Evolutionary conservation across 2,113 vertebrate species (phyloP).

Genomic region (Bubalus kerabau): DNA sequence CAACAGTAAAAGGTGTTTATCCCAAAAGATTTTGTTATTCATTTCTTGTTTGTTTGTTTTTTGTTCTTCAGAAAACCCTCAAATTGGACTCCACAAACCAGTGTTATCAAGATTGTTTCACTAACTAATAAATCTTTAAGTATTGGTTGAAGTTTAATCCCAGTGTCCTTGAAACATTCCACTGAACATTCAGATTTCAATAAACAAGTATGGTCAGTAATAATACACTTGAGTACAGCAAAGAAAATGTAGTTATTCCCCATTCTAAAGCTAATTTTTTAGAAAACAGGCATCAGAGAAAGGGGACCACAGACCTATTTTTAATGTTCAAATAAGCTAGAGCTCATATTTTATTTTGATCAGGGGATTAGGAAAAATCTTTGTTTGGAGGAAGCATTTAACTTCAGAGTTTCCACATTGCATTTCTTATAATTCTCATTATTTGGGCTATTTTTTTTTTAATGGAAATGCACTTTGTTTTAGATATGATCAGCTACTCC

Average conservation of each 20-base stretch:
- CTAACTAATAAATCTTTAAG: slow-evolving; percentile 67
- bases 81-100: slow-evolving; percentile 27
- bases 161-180: slow-evolving; percentile 69
- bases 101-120: slow-evolving; percentile 66
- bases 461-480: background rate
- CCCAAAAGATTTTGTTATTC: slow-evolving; percentile 40
- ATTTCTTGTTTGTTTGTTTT: background rate
- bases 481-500: background rate
- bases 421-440: slow-evolving; percentile 9
- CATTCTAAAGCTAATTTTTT: background rate
- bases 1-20: slow-evolving; percentile 2
- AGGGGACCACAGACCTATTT: background rate
- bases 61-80: slow-evolving; percentile 50
- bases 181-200: slow-evolving; percentile 68
- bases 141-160: slow-evolving; percentile 69
- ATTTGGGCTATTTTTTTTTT: slow-evolving; percentile 56
- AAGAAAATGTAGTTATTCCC: background rate
- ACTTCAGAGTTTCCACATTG: background rate
- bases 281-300: background rate
- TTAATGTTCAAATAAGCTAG: background rate
- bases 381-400: background rate
- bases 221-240: background rate
- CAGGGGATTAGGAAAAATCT: background rate
- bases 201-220: background rate
- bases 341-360: background rate